Evolutionary conservation across 2,888 invertebrate species (phyloP), one percentile per base, ranked within the genome.

Genomic region (Crepidodera aurea): DNA sequence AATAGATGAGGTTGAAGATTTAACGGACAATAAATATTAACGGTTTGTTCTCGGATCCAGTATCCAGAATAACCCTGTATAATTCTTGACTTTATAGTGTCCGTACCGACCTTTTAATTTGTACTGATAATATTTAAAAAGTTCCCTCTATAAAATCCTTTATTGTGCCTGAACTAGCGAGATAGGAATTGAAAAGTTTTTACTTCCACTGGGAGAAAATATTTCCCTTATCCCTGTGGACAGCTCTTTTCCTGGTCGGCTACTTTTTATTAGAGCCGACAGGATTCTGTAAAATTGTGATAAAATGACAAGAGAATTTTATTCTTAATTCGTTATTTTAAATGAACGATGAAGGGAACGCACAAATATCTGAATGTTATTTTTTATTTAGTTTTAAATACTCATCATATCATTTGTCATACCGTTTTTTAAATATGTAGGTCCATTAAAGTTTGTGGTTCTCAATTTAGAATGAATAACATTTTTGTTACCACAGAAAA

Each of bases 111-210:
- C 12, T 48, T 48, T 59, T 66, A 66, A 66, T 66, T 61, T 66
- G 58, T 54, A 53, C 55, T 44, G 44, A 57, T 65, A 62, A 70
- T 73, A 75, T 76, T 73, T 72, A 74, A 73, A 75, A 75, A 74
- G 69, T 76, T 74, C 72, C 75, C 72, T 72, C 74, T 76, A 77
- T 78, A 76, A 78, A 77, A 74, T 76, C 70, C 69, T 69, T 74
- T 75, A 74, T 75, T 76, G 73, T 74, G 76, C 73, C 76, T 76
- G 77, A 70, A 67, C 69, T 71, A 70, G 70, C 72, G 72, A 72
- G 77, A 77, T 77, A 77, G 75, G 75, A 77, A 77, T 74, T 76
- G 76, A 73, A 75, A n/a, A 77, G 71, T 74, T 74, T 73, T 72
- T 72, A 27, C 12, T 71, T 69, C 76, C 73, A 63, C 48, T 62